Evolutionary conservation across 1,140 invertebrate genomes (phyloP).

Genomic region (Aricia agestis): DNA sequence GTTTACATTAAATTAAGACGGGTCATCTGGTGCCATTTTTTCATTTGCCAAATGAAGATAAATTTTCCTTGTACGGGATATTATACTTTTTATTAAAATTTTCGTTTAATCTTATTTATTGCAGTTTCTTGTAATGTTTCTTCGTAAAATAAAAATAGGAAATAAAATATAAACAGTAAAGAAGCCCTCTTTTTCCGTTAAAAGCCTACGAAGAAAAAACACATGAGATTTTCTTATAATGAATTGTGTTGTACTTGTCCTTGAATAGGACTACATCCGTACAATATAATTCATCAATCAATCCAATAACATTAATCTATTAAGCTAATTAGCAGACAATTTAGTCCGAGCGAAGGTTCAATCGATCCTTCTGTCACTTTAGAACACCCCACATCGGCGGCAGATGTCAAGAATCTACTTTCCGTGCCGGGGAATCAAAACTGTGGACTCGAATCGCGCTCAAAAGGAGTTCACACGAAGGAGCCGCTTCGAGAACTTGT

Average conservation of each 20-base stretch:
- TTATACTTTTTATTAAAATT: not conserved
- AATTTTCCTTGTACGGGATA: not conserved
- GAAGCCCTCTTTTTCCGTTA: not conserved
- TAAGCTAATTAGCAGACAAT: not conserved
- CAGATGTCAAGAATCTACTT: not conserved
- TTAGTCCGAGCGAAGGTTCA: not conserved
- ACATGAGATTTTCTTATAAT: no score
- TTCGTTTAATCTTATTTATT: not conserved
- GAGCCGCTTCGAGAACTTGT: conserved; percentile 34
- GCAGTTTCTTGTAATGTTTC: not conserved
- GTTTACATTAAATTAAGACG: conserved; percentile 8
- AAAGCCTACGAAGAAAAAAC: no score
- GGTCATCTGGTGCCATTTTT: conserved; percentile 14
- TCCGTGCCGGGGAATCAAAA: conserved; percentile 9
- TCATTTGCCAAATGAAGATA: conserved; percentile 4
- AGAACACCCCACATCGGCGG: not conserved
- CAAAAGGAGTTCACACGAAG: conserved; percentile 34
- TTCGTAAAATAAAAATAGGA: not conserved
- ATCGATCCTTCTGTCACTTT: not conserved
- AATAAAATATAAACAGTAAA: not conserved
- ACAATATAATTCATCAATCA: no score
- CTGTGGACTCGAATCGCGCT: conserved; percentile 28
- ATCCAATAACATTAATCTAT: no score
- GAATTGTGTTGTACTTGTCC: no score
- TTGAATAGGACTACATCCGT: no score